Percentiles rank a stretch among this genome's conserved stretches.
Conservation (phyloP, 2,888 invertebrate genomes). For the Campoletis raptor region DNA sequence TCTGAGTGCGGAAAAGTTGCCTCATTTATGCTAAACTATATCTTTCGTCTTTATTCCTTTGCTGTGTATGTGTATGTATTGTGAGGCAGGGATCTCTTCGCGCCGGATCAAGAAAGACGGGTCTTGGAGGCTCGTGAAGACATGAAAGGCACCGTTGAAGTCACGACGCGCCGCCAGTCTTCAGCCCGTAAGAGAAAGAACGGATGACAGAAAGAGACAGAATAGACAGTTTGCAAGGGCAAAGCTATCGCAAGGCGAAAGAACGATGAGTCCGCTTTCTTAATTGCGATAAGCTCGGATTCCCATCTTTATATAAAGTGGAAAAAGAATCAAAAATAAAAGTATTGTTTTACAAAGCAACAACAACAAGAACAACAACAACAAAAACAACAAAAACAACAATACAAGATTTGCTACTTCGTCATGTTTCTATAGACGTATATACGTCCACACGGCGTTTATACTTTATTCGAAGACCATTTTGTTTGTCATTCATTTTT, state of each 20-base stretch:
- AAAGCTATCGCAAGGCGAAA: conserved; percentile 31
- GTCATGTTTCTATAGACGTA: not conserved
- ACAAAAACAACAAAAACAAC: not conserved
- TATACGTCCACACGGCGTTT: not conserved
- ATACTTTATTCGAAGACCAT: not conserved
- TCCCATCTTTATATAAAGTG: conserved; percentile 35
- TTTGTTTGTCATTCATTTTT: not conserved
- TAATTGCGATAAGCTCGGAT: conserved; percentile 68
- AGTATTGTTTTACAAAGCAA: conserved; percentile 44
- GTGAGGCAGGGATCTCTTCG: conserved; percentile 23
- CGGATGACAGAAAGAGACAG: conserved; percentile 7
- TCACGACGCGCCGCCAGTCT: conserved; percentile 54
- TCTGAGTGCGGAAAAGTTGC: conserved; percentile 75
- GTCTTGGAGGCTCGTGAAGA: conserved; percentile 60
- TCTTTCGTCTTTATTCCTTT: conserved; percentile 69
- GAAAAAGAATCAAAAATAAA: conserved; percentile 41
- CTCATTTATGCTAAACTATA: conserved; percentile 79
- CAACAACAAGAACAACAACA: not conserved
- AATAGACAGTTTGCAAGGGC: conserved; percentile 26
- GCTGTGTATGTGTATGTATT: conserved; percentile 11
- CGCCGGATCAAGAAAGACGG: conserved; percentile 43
- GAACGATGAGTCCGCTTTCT: conserved; percentile 47
- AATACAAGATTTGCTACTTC: not conserved
- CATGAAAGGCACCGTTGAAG: conserved; percentile 66
- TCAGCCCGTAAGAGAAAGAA: conserved; percentile 29